These are phyloP conservation scores for Desmodus rotundus DNA, from an alignment of 2,113 vertebrate species.

Conservation along the genomic window DNA sequence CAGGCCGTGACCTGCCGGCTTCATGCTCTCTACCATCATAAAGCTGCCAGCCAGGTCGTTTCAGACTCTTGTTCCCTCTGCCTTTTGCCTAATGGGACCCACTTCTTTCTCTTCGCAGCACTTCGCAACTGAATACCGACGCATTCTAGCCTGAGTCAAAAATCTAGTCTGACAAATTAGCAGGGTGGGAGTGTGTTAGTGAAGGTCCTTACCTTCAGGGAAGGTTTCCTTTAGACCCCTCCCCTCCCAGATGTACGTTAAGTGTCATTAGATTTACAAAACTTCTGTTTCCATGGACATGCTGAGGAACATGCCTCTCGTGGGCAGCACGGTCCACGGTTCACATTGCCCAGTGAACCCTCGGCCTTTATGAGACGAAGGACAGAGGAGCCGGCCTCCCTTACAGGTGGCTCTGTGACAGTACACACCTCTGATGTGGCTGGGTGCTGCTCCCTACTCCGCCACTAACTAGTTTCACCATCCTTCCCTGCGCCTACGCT, in stretches of 20 bases:
- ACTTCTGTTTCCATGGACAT: neutral
- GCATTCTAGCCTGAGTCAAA: neutral
- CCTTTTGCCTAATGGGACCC: neutral
- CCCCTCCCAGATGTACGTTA: neutral
- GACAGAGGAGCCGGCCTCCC: too few relatives aligned
- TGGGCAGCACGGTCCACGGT: neutral
- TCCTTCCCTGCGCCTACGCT: neutral
- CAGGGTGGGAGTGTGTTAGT: neutral
- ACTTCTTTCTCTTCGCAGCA: neutral
- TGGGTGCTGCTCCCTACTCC: too few relatives aligned
- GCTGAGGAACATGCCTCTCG: neutral
- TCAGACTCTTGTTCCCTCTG: neutral
- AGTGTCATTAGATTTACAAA: neutral
- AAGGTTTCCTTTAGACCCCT: neutral
- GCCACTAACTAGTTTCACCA: fast-evolving
- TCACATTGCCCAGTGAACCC: too few relatives aligned
- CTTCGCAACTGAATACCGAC: neutral
- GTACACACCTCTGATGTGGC: neutral
- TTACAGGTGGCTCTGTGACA: neutral
- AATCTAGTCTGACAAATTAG: neutral
- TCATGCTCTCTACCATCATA: too few relatives aligned
- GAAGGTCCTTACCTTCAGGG: neutral
- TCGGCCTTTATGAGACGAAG: neutral
- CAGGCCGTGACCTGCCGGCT: neutral
- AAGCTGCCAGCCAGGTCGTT: neutral